A percentile compares a stretch with the other conserved stretches of the same genome.
phyloP scores from a whole-genome alignment of 2,797 vertebrate genomes.

The Melanitta fusca region DNA sequence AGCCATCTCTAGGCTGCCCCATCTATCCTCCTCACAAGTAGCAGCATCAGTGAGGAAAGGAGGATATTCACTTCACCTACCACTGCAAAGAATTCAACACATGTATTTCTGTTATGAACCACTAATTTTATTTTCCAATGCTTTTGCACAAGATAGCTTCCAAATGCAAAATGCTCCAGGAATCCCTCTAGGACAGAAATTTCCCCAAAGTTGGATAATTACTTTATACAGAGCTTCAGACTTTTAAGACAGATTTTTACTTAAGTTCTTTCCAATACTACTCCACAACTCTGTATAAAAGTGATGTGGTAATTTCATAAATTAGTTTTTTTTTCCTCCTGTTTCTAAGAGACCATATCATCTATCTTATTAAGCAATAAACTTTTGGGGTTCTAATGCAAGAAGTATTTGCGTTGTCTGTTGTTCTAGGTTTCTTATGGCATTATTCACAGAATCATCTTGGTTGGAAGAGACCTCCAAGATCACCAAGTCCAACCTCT shows the following conservation, averaged over 20 bases:
- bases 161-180: not conserved
- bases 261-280: too few relatives aligned
- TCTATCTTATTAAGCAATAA: too few relatives aligned
- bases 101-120: not conserved
- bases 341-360: too few relatives aligned
- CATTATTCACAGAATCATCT: too few relatives aligned
- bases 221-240: not conserved
- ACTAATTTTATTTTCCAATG: not conserved
- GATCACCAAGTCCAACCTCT: too few relatives aligned
- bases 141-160: not conserved
- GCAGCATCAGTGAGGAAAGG: rapidly evolving
- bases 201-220: not conserved
- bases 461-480: too few relatives aligned
- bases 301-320: too few relatives aligned
- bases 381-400: too few relatives aligned
- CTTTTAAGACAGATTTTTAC: not conserved
- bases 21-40: not conserved
- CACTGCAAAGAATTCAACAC: not conserved
- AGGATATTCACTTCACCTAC: not conserved
- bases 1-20: not conserved
- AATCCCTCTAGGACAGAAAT: not conserved
- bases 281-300: not conserved
- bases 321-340: too few relatives aligned
- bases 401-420: too few relatives aligned
- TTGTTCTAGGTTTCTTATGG: too few relatives aligned